Evolutionary conservation across 2,797 vertebrate genomes (phyloP), one percentile per base, ranked within the genome.

Genomic region (Cyprinella venusta): DNA sequence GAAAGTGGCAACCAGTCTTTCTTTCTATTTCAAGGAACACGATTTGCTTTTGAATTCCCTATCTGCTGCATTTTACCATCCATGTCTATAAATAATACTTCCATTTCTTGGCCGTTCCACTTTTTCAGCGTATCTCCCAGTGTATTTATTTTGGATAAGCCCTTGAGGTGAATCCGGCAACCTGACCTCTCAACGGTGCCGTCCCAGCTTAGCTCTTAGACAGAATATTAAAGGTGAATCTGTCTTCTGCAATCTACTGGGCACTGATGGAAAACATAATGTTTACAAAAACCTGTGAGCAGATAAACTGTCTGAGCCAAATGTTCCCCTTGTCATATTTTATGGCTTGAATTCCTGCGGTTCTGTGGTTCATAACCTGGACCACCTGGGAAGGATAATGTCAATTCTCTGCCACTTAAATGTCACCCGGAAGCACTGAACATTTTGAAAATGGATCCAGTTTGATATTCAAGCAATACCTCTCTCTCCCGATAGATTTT

Each of bases 351-450:
- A 38, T 82, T 67, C 80, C 48, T 65, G 70, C 61, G n/a, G 59
- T 64, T 81, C 61, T 40, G 15, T 30, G 42, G 36, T 82, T 67
- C 61, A 75, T 82, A 76, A 76, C 63, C 59, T 64, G 21, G 42
- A 74, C 69, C 80, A 42, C 68, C 48, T 42, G 81, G 72, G 48
- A 84, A 50, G 36, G 33, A 75, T 65, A 56, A 45, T 54, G 19
- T 83, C 59, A 83, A 81, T 85, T 83, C 63, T 76, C 59, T 77
- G 80, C 33, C 40, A 56, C 80, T 61, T 70, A 82, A 84, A 52
- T 65, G 81, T 80, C 71, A 83, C 18, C 70, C 18, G n/a, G 52
- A 75, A 82, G 40, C 76, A 18, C 19, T 67, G 26, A 42, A 36
- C 15, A 18, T 64, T 71, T 38, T 38, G 9, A 33, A 59, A 80